Percentiles rank a stretch among this genome's conserved stretches.
phyloP scores from a whole-genome alignment of 1,140 invertebrate species.

The Panonychus citri region DNA sequence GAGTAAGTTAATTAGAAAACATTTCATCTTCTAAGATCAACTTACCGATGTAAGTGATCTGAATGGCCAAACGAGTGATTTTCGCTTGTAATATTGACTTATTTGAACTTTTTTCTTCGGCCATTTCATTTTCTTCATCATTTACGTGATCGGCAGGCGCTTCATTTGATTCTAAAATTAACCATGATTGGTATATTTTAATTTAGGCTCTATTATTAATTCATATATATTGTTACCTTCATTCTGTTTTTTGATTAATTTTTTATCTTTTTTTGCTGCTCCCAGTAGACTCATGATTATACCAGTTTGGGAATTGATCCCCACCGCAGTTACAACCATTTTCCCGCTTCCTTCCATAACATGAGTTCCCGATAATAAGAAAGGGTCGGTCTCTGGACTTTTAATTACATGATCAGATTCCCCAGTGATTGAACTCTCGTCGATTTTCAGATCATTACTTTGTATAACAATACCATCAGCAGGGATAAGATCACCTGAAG shows the following conservation, averaged over 20 bases:
- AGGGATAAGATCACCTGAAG: constrained; percentile 84
- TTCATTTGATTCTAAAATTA: no score
- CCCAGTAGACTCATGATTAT: constrained; percentile 96
- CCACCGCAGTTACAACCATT: constrained; percentile 94
- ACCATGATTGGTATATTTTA: no score
- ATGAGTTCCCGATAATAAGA: constrained; percentile 67
- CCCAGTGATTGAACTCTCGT: constrained; percentile 94
- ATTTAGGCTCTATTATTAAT: no score
- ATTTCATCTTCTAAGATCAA: neutral
- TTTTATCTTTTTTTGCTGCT: constrained; percentile 72
- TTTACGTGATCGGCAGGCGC: no score
- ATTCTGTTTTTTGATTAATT: no score
- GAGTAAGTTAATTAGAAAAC: neutral
- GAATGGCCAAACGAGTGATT: constrained; percentile 90
- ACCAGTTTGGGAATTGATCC: constrained; percentile 95
- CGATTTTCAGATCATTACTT: constrained; percentile 94
- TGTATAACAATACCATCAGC: constrained; percentile 94
- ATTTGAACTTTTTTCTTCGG: constrained; percentile 26
- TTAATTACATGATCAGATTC: constrained; percentile 99
- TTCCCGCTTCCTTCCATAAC: constrained; percentile 99
- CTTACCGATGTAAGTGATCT: constrained; percentile 88
- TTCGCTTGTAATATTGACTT: constrained; percentile 97
- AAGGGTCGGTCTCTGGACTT: constrained; percentile 69
- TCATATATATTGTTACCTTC: no score
- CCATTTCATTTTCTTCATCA: no score